These are phyloP conservation scores for Paraplagusia blochii DNA, from an alignment of 2,113 vertebrate species.

Conservation along the genomic window DNA sequence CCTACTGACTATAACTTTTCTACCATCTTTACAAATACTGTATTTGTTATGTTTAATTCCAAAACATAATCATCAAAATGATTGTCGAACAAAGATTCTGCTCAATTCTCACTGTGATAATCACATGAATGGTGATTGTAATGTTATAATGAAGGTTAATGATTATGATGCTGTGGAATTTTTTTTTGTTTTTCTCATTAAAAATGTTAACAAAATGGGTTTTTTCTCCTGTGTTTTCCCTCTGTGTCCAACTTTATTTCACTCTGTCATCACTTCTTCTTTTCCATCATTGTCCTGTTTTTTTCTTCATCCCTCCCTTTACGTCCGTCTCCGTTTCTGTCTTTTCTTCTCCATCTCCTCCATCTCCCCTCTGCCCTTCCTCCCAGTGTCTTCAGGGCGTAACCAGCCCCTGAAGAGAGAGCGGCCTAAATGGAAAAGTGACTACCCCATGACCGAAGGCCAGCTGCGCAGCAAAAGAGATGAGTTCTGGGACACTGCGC, in stretches of 20 bases:
- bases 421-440: slow-evolving; percentile 98
- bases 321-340: not conserved
- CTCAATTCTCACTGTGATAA: no score
- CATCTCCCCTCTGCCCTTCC: slow-evolving; percentile 11
- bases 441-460: slow-evolving; percentile 98
- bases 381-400: slow-evolving; percentile 90
- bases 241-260: not conserved
- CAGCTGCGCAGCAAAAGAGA: slow-evolving; percentile 97
- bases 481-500: slow-evolving; percentile 97
- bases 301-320: not conserved
- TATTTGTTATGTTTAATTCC: no score
- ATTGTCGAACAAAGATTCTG: no score
- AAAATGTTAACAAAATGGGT: not conserved
- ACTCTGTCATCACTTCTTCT: slow-evolving; percentile 1
- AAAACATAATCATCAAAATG: no score
- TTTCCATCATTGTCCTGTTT: not conserved
- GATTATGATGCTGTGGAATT: no score
- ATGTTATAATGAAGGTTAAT: no score
- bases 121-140: no score
- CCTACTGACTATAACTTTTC: no score
- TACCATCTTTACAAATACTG: no score
- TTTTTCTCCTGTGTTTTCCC: slow-evolving; percentile 8
- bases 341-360: slow-evolving; percentile 2
- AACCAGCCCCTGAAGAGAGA: slow-evolving; percentile 97
- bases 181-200: no score